Percentiles rank a stretch among this genome's conserved stretches.
Conservation (phyloP, 1,140 invertebrate species). For the Oncopodura yosiiana region DNA sequence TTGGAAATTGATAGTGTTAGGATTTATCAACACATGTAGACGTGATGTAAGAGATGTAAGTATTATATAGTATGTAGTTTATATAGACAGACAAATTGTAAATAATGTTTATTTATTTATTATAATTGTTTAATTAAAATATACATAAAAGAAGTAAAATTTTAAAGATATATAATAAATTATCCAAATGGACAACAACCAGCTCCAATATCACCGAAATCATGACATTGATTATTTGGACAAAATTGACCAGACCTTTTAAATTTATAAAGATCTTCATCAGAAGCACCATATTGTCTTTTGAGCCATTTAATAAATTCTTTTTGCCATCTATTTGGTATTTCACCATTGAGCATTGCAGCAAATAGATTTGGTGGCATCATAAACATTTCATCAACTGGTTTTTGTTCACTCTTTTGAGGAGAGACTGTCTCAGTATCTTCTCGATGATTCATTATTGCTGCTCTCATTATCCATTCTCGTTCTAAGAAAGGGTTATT, state of each 20-base stretch:
- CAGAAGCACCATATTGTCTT: neutral
- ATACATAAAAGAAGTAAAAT: neutral
- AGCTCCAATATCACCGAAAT: slow-evolving; percentile 7
- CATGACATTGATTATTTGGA: neutral
- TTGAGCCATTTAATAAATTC: slow-evolving; percentile 8
- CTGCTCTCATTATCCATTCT: no score
- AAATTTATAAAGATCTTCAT: neutral
- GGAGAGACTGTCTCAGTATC: no score
- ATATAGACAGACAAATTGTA: no score
- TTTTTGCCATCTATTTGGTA: slow-evolving; percentile 2
- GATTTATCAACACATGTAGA: slow-evolving; percentile 18
- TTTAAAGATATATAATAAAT: neutral
- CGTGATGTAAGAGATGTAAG: neutral
- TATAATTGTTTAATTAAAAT: slow-evolving; percentile 1
- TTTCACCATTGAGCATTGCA: slow-evolving; percentile 9
- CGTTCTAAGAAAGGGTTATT: no score
- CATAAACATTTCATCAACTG: no score
- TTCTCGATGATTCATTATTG: no score
- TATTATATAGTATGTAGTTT: no score
- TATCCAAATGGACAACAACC: slow-evolving; percentile 21
- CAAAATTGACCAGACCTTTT: slow-evolving; percentile 8
- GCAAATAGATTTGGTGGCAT: no score
- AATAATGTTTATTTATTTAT: neutral
- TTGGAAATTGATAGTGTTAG: slow-evolving; percentile 32
- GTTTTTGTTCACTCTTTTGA: no score